Percentiles rank a stretch among this genome's conserved stretches.
These are phyloP conservation scores for Hylaeus anthracinus DNA, from an alignment of 1,140 invertebrate species.

Conservation along the genomic window DNA sequence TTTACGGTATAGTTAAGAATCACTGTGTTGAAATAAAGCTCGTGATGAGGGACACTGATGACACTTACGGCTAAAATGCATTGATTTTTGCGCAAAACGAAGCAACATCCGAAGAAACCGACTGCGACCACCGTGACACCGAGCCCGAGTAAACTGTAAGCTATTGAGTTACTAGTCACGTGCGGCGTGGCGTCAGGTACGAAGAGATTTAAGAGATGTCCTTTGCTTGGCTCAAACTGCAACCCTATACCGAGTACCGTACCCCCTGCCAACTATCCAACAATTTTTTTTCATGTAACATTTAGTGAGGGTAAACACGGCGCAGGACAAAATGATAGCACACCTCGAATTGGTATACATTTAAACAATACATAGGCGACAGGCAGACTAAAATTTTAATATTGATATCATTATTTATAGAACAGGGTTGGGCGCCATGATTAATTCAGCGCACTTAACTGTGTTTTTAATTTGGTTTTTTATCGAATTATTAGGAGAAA, in stretches of 20 bases:
- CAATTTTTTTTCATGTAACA: constrained; percentile 17
- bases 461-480: too few species aligned
- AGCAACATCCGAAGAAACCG: constrained; percentile 82
- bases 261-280: constrained; percentile 79
- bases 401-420: too few species aligned
- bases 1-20: too few species aligned
- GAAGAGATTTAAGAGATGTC: constrained; percentile 79
- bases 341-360: too few species aligned
- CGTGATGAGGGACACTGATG: too few species aligned
- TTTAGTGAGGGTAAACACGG: not conserved
- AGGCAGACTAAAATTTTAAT: too few species aligned
- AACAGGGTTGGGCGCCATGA: too few species aligned
- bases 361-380: too few species aligned
- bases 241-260: constrained; percentile 80
- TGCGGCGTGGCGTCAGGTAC: constrained; percentile 70
- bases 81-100: constrained; percentile 79
- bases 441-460: too few species aligned
- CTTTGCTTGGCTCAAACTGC: constrained; percentile 80
- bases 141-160: constrained; percentile 79
- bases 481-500: too few species aligned
- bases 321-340: too few species aligned
- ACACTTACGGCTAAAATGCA: constrained; percentile 81
- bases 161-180: constrained; percentile 78
- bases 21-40: too few species aligned
- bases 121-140: constrained; percentile 80